These are phyloP conservation scores for Hippopotamyrus pictus DNA, from an alignment of 2,797 vertebrate genomes.

Conservation along the genomic window DNA sequence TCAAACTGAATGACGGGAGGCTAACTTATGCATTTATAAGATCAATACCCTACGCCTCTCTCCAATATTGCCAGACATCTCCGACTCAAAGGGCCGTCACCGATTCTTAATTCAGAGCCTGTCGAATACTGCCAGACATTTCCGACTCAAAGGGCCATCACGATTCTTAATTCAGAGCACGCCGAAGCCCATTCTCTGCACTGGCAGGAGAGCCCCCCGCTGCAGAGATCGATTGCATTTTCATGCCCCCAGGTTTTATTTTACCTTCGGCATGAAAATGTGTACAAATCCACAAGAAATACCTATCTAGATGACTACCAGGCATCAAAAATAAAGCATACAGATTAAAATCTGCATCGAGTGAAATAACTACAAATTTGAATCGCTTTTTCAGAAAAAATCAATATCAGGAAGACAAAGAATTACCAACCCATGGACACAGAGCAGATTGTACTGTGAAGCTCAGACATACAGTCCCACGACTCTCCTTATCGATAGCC, in stretches of 20 bases:
- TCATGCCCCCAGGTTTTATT: conserved; percentile 35
- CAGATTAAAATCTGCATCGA: neutral
- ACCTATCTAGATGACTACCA: neutral
- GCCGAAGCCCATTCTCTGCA: conserved; percentile 48
- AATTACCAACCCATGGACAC: neutral
- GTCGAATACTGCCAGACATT: conserved; percentile 41
- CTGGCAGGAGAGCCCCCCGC: conserved; percentile 48
- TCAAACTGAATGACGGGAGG: too few species aligned
- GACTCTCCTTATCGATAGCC: neutral
- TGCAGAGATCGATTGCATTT: conserved; percentile 48
- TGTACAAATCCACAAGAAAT: neutral
- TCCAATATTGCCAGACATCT: conserved; percentile 42
- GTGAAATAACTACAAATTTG: neutral
- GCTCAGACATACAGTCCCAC: neutral
- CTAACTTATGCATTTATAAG: conserved; percentile 5
- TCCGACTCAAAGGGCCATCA: conserved; percentile 37
- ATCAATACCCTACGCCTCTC: conserved; percentile 30
- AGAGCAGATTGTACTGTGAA: neutral
- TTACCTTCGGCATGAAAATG: neutral
- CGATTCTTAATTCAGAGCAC: conserved; percentile 54
- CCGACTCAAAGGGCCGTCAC: conserved; percentile 40
- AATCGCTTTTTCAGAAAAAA: neutral
- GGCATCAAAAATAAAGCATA: neutral
- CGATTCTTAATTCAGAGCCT: conserved; percentile 55
- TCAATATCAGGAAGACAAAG: neutral